Conservation (phyloP, 1,140 invertebrate genomes). For the Leucophenga varia region DNA sequence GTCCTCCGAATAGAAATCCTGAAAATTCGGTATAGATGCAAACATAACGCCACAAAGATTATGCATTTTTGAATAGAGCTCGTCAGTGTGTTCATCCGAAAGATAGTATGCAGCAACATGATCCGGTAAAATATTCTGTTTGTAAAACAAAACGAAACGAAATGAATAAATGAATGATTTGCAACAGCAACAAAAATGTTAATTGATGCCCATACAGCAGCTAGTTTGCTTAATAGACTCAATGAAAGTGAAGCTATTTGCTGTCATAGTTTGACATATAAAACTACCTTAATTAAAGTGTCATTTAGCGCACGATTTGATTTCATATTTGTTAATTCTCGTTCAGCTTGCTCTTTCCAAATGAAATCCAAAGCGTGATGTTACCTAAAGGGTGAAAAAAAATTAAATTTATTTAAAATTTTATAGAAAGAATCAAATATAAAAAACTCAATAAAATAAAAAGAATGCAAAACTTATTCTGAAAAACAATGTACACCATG, state of each 20-base stretch:
- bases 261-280: too few species aligned
- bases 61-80: conserved; percentile 92
- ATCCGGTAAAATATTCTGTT: conserved; percentile 87
- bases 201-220: background rate
- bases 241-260: too few species aligned
- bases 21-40: conserved; percentile 97
- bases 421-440: too few species aligned
- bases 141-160: too few species aligned
- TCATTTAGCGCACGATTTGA: conserved; percentile 56
- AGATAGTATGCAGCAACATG: conserved; percentile 95
- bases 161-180: background rate
- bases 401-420: too few species aligned
- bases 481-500: too few species aligned
- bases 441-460: too few species aligned
- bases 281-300: conserved; percentile 56
- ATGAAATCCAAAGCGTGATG: conserved; percentile 89
- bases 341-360: conserved; percentile 92
- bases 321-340: conserved; percentile 87
- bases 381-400: conserved; percentile 60
- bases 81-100: conserved; percentile 70
- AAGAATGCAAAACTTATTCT: too few species aligned
- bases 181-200: too few species aligned
- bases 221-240: background rate
- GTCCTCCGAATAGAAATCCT: conserved; percentile 97
- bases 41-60: conserved; percentile 95